Evolutionary conservation across 2,888 invertebrate species (phyloP).

Genomic region (Caenorhabditis becei): DNA sequence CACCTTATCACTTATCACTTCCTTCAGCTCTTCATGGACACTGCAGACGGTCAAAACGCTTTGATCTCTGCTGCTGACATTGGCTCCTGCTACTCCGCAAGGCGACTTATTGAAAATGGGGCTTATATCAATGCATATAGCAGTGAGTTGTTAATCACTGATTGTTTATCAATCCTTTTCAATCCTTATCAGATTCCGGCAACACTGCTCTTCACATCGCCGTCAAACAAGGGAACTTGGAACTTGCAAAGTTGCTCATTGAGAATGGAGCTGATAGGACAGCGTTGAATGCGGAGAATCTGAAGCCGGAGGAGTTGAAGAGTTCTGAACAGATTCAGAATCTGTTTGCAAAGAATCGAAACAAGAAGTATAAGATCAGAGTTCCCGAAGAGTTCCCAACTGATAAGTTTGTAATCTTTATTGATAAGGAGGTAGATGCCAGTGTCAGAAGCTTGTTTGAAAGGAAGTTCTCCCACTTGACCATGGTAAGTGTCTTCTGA

Average conservation of each 20-base stretch:
- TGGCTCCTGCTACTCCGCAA: not conserved
- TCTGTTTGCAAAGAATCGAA: constrained; percentile 4
- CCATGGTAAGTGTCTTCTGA: no score
- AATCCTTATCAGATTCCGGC: constrained; percentile 5
- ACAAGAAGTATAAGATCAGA: constrained; percentile 3
- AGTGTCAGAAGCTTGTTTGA: no score
- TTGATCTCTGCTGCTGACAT: constrained; percentile 12
- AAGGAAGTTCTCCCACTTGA: no score
- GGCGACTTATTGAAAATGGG: constrained; percentile 9
- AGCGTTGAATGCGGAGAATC: constrained; percentile 10
- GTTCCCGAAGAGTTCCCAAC: constrained; percentile 6
- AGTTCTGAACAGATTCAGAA: not conserved
- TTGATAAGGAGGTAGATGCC: not conserved
- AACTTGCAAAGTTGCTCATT: constrained; percentile 14
- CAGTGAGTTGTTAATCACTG: no score
- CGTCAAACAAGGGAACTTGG: not conserved
- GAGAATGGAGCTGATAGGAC: constrained; percentile 21
- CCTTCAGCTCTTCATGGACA: constrained; percentile 28
- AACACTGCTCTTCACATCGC: constrained; percentile 26
- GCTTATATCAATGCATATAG: constrained; percentile 18
- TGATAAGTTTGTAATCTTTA: not conserved
- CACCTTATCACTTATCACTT: no score
- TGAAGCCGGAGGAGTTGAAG: constrained; percentile 8
- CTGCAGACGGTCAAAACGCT: constrained; percentile 15
- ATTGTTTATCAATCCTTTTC: not conserved